Evolutionary conservation across 1,140 invertebrate species (phyloP), one percentile per base, ranked within the genome.

Genomic region (Musca domestica): DNA sequence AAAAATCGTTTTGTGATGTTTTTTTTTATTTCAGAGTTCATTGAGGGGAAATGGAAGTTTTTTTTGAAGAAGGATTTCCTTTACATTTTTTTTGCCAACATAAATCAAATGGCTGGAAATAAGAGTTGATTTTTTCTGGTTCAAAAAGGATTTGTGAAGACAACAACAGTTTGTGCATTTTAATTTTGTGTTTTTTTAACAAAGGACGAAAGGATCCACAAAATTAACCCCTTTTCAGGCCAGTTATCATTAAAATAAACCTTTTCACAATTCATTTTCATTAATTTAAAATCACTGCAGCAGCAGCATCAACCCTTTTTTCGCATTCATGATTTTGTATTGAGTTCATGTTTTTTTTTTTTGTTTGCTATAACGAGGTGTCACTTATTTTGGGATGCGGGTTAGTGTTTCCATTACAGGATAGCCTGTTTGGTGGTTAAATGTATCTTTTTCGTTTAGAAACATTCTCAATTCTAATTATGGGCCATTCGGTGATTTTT

Each of bases 181-280:
- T 30, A 30, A 30, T 30, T 3, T 30, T 30, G 3, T 4, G 27
- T 9, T 9, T 30, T 30, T 30, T 30, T 9, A n/a, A n/a, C n/a
- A n/a, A n/a, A 49, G 5, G 17, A 49, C 3, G 17, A 3, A 49
- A 49, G 47, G 47, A 49, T 6, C 2, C 47, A 30, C 14, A 27
- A 58, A 58, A 58, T 58, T 58, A 58, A 58, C 54, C 54, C 27
- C 54, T 58, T 58, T 58, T 58, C 30, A 30, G 12, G 47, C n/a
- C 3, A 19, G 20, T 17, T 3, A 9, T 52, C n/a, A 10, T 52
- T 52, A 52, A 52, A 2, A 52, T 17, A 51, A 63, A 67, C 70
- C 67, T 70, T 73, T 78, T 76, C 74, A 77, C 77, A 79, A 80
- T 80, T 80, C 76, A 80, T 80, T 79, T 79, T 80, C 77, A 80